Conservation (phyloP, 2,113 vertebrate species). For the Procapra przewalskii region DNA sequence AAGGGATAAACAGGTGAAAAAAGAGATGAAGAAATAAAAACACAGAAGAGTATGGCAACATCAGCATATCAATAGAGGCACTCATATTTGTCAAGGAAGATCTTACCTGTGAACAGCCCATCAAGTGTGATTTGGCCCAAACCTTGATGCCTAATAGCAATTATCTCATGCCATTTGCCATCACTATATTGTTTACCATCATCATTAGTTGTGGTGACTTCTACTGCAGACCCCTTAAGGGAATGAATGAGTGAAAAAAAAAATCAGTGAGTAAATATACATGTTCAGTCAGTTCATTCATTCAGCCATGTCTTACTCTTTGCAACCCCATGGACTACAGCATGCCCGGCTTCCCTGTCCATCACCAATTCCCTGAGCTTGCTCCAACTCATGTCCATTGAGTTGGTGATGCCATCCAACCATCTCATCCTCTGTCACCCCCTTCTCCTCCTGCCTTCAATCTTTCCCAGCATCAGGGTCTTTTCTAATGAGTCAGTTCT, state of each 20-base stretch:
- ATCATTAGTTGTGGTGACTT: constrained; percentile 86
- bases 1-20: not conserved
- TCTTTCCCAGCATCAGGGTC: not conserved
- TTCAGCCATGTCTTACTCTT: not conserved
- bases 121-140: constrained; percentile 90
- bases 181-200: constrained; percentile 86
- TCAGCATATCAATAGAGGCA: not conserved
- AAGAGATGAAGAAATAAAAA: not conserved
- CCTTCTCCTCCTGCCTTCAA: not conserved
- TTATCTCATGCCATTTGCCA: constrained; percentile 90
- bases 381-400: not conserved
- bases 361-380: not conserved
- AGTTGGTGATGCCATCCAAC: not conserved
- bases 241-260: not conserved
- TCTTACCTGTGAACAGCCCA: constrained; percentile 88
- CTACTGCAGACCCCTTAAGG: constrained; percentile 87
- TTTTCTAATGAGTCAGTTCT: not conserved
- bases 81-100: not conserved
- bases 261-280: not conserved
- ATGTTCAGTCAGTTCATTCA: not conserved
- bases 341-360: not conserved
- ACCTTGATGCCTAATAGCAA: constrained; percentile 85
- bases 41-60: not conserved
- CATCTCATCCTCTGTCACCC: not conserved
- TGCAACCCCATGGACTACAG: not conserved